A percentile compares a stretch with the other conserved stretches of the same genome.
Evolutionary conservation across 2,113 vertebrate genomes (phyloP).

Genomic region (Loxodonta africana): DNA sequence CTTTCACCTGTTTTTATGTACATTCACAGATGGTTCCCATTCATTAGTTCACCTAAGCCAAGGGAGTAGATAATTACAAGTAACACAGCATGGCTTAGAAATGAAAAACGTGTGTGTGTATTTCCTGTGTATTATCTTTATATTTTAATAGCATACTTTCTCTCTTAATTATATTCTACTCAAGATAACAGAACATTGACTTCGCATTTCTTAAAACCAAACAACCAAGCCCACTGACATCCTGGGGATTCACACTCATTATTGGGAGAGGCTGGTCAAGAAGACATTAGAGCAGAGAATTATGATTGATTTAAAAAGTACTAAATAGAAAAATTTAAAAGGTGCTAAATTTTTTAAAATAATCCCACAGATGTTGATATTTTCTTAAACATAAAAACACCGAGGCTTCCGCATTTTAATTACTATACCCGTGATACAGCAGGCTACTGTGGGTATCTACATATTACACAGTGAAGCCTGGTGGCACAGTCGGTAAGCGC

Average conservation of each 20-base stretch:
- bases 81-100: background rate
- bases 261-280: background rate
- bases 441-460: background rate
- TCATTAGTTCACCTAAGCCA: background rate
- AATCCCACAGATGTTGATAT: background rate
- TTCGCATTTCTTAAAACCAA: background rate
- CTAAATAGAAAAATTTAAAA: background rate
- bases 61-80: background rate
- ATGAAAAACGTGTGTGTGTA: background rate
- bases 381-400: slow-evolving; percentile 13
- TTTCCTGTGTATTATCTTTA: background rate
- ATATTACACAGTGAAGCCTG: too few species aligned
- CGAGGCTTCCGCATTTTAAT: background rate
- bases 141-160: background rate
- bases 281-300: background rate
- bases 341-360: background rate
- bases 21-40: background rate
- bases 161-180: background rate
- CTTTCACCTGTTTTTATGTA: background rate
- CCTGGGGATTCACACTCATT: background rate
- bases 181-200: background rate
- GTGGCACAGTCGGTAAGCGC: too few species aligned
- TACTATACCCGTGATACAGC: background rate
- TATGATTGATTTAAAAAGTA: background rate
- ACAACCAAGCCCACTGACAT: too few species aligned